Evolutionary conservation across 2,888 invertebrate species (phyloP), one percentile per base, ranked within the genome.

Genomic region (Hyposoter didymator): DNA sequence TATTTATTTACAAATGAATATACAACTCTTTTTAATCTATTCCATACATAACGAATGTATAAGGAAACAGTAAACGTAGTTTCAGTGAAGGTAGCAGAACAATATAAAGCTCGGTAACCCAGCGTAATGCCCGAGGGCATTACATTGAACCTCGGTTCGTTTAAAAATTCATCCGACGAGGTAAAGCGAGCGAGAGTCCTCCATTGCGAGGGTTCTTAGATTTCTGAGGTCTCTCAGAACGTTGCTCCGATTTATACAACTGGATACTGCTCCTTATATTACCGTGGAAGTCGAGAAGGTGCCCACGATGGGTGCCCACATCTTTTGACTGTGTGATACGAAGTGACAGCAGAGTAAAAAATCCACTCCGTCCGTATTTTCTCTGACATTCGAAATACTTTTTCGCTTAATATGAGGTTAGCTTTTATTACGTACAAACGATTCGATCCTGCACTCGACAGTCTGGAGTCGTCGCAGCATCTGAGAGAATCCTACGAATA

Each of bases 91-190:
- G 69, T 28, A 69, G 43, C 19, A 55, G 22, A 8, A 17, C 55
- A 45, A 69, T 80, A 80, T 73, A 69, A 80, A 70, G 47, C 75
- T 49, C 43, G 84, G 62, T 75, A 76, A 66, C 64, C 43, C 80
- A 49, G 80, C 72, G 70, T 80, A 76, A 59, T 76, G 49, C 72
- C 55, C 47, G 12, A 22, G 55, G 76, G 55, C 62, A 81, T 73
- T 62, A 78, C 67, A 81, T 81, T 45, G 76, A 81, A 81, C 52
- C 59, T 45, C 19, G 22, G 73, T 19, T 45, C 49, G 49, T 70
- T 84, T 84, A 81, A 84, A 84, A 81, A 84, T 82, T 69, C 78
- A 84, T 78, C 10, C 67, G 49, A 62, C 81, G 43, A 78, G 47
- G 35, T 69, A 17, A 62, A 66, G 45, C 79, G 39, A 76, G 39